phyloP scores from a whole-genome alignment of 2,113 vertebrate species.

The Oceanites oceanicus region DNA sequence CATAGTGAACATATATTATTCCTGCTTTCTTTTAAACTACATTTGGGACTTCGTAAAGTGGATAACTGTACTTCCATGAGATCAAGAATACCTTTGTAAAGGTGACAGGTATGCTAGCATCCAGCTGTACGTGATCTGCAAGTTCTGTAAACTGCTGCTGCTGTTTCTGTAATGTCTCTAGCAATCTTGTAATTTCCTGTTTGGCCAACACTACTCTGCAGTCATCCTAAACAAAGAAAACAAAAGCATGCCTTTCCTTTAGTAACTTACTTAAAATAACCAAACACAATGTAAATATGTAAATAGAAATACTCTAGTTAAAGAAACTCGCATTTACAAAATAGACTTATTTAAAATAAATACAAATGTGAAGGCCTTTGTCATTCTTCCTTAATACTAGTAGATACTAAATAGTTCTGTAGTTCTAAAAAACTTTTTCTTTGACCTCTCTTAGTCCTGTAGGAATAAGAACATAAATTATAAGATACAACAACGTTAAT shows the following conservation, averaged over 20 bases:
- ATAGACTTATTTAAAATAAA: not conserved
- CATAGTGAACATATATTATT: not conserved
- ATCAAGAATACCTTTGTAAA: constrained; percentile 90
- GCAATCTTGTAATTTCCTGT: constrained; percentile 92
- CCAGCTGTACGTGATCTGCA: constrained; percentile 93
- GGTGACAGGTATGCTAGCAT: constrained; percentile 95
- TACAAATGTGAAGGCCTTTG: not conserved
- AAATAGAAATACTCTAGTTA: not conserved
- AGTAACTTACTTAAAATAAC: not conserved
- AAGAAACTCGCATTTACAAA: not conserved
- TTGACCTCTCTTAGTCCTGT: not conserved
- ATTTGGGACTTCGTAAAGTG: not conserved
- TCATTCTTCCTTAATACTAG: not conserved
- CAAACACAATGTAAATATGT: not conserved
- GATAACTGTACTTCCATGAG: not conserved
- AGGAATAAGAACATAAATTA: not conserved
- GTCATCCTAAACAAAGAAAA: constrained; percentile 82
- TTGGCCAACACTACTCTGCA: constrained; percentile 95
- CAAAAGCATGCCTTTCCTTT: not conserved
- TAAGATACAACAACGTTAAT: not conserved
- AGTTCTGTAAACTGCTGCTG: constrained; percentile 98
- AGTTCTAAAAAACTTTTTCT: not conserved
- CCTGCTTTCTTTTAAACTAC: not conserved
- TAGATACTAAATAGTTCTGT: not conserved
- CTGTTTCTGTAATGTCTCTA: constrained; percentile 95